Conservation (phyloP, 2,888 invertebrate species). For the Acleris cristana region DNA sequence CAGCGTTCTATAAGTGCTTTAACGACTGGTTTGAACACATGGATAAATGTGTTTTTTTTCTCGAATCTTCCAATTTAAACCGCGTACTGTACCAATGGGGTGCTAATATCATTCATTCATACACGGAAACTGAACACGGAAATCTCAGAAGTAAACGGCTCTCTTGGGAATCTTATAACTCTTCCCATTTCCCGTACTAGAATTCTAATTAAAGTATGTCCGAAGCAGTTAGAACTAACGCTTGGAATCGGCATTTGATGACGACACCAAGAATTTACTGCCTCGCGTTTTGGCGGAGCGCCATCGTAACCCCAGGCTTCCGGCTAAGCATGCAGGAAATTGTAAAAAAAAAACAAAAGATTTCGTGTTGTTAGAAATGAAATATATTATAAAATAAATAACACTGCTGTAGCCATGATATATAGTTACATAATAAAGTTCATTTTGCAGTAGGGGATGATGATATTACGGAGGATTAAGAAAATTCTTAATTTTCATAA, state of each 20-base stretch:
- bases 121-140: slow-evolving; percentile 2
- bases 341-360: slow-evolving; percentile 25
- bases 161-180: neutral
- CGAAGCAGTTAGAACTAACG: slow-evolving; percentile 19
- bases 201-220: slow-evolving; percentile 24
- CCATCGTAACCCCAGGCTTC: slow-evolving; percentile 25
- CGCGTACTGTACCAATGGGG: no score
- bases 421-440: neutral
- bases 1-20: no score
- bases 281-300: slow-evolving; percentile 29
- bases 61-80: no score
- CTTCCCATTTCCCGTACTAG: slow-evolving; percentile 3
- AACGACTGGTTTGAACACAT: no score
- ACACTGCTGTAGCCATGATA: neutral
- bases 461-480: no score
- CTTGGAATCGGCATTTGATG: slow-evolving; percentile 25
- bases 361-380: slow-evolving; percentile 5
- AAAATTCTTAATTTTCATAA: no score
- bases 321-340: slow-evolving; percentile 15
- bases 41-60: no score
- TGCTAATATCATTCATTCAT: no score
- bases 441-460: no score
- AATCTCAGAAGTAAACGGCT: neutral
- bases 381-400: neutral
- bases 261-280: slow-evolving; percentile 28